Evolutionary conservation across 1,140 invertebrate species (phyloP), one percentile per base, ranked within the genome.

Genomic region (Arion vulgaris): DNA sequence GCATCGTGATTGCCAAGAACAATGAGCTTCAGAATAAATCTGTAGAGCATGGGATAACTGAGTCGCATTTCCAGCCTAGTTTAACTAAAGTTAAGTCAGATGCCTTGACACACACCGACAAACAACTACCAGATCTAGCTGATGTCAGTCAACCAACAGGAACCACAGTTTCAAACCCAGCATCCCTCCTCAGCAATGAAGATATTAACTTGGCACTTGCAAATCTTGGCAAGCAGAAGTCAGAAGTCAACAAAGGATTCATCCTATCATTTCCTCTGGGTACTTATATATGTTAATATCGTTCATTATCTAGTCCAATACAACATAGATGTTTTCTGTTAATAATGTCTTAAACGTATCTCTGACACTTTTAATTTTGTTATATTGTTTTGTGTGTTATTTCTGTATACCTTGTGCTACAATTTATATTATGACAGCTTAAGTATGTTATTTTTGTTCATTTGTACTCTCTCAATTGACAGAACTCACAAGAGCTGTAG

Each of bases 31-130:
- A 23, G 15, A 57, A 19, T 17, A 0, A 11, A 32, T 11, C 62
- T 32, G 62, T 15, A 4, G 53, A 75, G 73, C 51, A 15, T 53
- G 41, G 53, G 45, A 11, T 45, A 23, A 72, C 13, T 26, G 1
- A 5, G 39, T 28, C 73, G 19, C 32, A 49, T 36, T 53, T 32
- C 15, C 41, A 75, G 0, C 73, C 41, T n/a, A 51, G 26, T 38
- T 38, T 51, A 26, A 80, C 83, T 57, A 88, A 87, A 71, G 88
- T 87, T 38, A 83, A 87, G 62, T 80, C 87, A 17, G 84, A 84
- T 66, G 81, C 81, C 1, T 85, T 85, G 49, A 90, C 89, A 36
- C 87, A 87, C 66, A 88, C 89, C 9, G 89, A 90, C 71, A 88
- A 88, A 23, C 86, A 87, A 23, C 89, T 87, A 5, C 87, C 87